A percentile compares a stretch with the other conserved stretches of the same genome.
Conservation (phyloP, 2,113 vertebrate species). For the Amazona vittata region DNA sequence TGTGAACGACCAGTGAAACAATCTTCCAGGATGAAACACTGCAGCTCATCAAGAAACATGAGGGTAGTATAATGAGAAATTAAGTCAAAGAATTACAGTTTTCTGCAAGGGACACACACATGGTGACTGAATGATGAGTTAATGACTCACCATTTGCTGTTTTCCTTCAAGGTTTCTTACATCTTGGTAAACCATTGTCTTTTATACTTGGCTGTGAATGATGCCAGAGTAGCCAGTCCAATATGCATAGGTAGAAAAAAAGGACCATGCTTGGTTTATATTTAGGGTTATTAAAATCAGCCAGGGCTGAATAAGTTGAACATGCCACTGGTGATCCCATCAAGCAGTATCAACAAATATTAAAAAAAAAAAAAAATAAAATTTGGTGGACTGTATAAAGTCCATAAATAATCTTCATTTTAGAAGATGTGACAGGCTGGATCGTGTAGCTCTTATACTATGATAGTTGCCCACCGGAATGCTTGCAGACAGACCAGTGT, state of each 20-base stretch:
- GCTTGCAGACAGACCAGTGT: background rate
- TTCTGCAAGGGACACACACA: background rate
- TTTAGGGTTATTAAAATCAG: background rate
- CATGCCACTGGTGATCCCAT: background rate
- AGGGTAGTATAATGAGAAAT: background rate
- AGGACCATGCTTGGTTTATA: background rate
- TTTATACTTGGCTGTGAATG: background rate
- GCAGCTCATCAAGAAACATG: background rate
- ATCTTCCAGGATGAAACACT: background rate
- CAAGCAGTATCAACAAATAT: background rate
- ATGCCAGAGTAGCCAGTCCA: background rate
- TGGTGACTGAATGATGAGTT: background rate
- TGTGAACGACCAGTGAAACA: background rate
- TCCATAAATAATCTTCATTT: background rate
- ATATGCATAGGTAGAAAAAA: background rate
- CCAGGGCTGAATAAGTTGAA: background rate
- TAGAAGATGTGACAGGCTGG: background rate
- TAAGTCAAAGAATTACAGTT: background rate
- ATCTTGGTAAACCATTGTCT: background rate
- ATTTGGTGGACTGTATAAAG: background rate
- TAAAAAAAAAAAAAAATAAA: rapidly evolving
- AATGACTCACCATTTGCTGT: background rate
- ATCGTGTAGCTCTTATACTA: background rate
- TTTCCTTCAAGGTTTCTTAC: background rate
- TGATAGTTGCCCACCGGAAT: background rate